Percentiles rank a stretch among this genome's conserved stretches.
Evolutionary conservation across 2,888 invertebrate species (phyloP).

Genomic region (Incurvaria masculella): DNA sequence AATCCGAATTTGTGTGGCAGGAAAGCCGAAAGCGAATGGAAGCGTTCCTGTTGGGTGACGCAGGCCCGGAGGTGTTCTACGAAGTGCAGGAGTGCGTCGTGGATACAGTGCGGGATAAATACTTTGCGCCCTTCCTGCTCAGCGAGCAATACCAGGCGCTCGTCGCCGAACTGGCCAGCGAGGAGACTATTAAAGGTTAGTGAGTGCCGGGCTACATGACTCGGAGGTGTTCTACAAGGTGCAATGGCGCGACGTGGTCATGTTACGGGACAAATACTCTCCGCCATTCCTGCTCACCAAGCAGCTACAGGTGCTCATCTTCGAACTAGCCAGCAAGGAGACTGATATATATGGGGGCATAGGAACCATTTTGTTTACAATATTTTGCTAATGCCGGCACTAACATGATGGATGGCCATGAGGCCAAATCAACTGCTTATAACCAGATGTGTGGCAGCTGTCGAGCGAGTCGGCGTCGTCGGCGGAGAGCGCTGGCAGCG

Average conservation of each 20-base stretch:
- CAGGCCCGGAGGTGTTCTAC: slow-evolving; percentile 84
- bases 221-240: slow-evolving; percentile 84
- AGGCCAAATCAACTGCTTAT: slow-evolving; percentile 14
- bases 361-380: too few relatives aligned
- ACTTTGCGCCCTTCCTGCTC: slow-evolving; percentile 84
- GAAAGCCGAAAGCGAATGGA: slow-evolving; percentile 81
- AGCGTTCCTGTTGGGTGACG: slow-evolving; percentile 81
- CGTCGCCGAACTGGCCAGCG: slow-evolving; percentile 62
- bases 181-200: slow-evolving; percentile 54
- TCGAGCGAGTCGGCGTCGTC: slow-evolving; percentile 54
- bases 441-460: slow-evolving; percentile 53
- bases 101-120: slow-evolving; percentile 78
- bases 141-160: slow-evolving; percentile 81
- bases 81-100: slow-evolving; percentile 81
- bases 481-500: slow-evolving; percentile 41
- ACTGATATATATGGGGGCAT: slow-evolving; percentile 41
- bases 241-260: slow-evolving; percentile 74
- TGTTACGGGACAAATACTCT: slow-evolving; percentile 84
- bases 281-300: slow-evolving; percentile 85
- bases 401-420: too few relatives aligned
- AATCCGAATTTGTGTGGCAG: slow-evolving; percentile 22
- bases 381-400: too few relatives aligned
- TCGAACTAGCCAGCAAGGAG: slow-evolving; percentile 63
- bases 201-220: too few relatives aligned
- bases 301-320: slow-evolving; percentile 71